Percentiles rank a stretch among this genome's conserved stretches.
Evolutionary conservation across 2,888 invertebrate genomes (phyloP).

Genomic region (Lathronympha strigana): DNA sequence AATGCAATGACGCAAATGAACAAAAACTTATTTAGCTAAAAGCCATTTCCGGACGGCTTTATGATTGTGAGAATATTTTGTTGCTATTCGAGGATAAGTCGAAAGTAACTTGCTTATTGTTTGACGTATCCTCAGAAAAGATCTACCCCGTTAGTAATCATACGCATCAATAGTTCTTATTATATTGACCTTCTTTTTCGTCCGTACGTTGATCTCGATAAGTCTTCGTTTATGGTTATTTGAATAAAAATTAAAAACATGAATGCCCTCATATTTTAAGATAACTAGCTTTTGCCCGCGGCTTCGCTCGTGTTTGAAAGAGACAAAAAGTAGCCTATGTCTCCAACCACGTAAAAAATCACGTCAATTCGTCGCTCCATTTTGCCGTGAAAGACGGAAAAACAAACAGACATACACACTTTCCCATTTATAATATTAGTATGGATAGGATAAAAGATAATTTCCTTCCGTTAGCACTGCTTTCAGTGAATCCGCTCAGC

Average conservation of each 20-base stretch:
- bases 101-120: slow-evolving; percentile 15
- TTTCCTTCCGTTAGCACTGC: slow-evolving; percentile 57
- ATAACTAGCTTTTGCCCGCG: too few relatives aligned
- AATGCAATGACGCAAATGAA: slow-evolving; percentile 57
- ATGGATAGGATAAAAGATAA: too few relatives aligned
- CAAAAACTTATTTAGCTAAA: slow-evolving; percentile 32
- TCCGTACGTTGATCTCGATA: slow-evolving; percentile 26
- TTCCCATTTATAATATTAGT: slow-evolving; percentile 48
- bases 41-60: slow-evolving; percentile 52
- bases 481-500: slow-evolving; percentile 50
- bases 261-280: too few relatives aligned
- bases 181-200: slow-evolving; percentile 30
- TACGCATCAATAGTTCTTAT: slow-evolving; percentile 33
- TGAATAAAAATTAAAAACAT: too few relatives aligned
- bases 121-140: slow-evolving; percentile 22
- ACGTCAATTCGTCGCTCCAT: too few relatives aligned
- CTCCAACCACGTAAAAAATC: too few relatives aligned
- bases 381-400: too few relatives aligned
- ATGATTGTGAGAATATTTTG: slow-evolving; percentile 47
- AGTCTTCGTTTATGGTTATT: slow-evolving; percentile 14
- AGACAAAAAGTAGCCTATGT: too few relatives aligned
- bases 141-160: slow-evolving; percentile 26
- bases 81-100: slow-evolving; percentile 19
- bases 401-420: too few relatives aligned
- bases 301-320: too few relatives aligned